phyloP scores from a whole-genome alignment of 1,140 invertebrate genomes.

The Agrypnia vestita region DNA sequence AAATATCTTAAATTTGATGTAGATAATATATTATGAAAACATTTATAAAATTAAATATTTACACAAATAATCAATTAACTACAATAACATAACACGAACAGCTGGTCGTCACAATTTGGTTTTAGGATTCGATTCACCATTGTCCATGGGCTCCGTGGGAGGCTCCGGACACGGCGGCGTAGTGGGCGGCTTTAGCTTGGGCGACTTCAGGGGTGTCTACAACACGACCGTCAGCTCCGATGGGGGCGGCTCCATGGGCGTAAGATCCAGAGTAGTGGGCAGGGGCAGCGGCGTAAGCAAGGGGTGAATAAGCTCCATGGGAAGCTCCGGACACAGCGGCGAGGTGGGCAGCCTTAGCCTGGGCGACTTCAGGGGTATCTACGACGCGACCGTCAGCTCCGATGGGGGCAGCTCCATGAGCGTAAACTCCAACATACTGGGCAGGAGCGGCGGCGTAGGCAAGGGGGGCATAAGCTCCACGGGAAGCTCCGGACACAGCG shows the following conservation, averaged over 20 bases:
- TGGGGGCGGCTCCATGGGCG: constrained; percentile 62
- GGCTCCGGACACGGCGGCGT: constrained; percentile 63
- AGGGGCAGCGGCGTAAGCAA: constrained; percentile 55
- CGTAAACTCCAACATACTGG: background rate
- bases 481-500: constrained; percentile 63
- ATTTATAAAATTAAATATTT: too few species aligned
- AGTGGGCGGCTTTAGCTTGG: constrained; percentile 69
- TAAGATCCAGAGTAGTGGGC: constrained; percentile 62
- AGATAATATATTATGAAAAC: too few species aligned
- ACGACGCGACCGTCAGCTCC: constrained; percentile 65
- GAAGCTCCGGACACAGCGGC: constrained; percentile 59
- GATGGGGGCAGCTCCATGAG: constrained; percentile 63
- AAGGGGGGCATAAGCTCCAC: background rate
- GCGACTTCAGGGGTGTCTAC: constrained; percentile 71
- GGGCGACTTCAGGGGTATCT: constrained; percentile 69
- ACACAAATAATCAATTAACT: too few species aligned
- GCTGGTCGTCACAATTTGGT: too few species aligned
- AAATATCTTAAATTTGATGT: too few species aligned
- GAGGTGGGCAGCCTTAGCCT: constrained; percentile 70
- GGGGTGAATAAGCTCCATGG: constrained; percentile 61
- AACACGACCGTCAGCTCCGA: constrained; percentile 64
- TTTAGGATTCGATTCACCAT: too few species aligned
- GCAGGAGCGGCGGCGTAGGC: background rate
- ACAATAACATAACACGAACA: too few species aligned
- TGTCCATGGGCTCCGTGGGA: constrained; percentile 19